Evolutionary conservation across 2,113 vertebrate species (phyloP), one percentile per base, ranked within the genome.

Genomic region (Ptilonorhynchus violaceus): DNA sequence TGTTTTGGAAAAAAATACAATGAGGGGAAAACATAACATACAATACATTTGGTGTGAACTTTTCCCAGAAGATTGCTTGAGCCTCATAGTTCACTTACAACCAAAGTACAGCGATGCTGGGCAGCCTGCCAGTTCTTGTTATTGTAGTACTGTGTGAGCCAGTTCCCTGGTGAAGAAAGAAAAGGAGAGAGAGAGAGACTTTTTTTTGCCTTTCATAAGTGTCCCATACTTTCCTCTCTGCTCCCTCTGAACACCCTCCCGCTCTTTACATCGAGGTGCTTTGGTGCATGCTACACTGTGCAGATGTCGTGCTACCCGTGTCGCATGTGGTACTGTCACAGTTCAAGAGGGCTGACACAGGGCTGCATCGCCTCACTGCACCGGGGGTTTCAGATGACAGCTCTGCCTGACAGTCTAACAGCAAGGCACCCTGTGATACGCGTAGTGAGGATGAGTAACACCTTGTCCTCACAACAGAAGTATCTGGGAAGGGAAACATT

Each of bases 11-110:
- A 58, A 93, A 93, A 94, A 79, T 60, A 74, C 75, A 63, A 73
- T 15, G 53, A 93, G 79, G 63, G 64, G 46, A 82, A 96, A 92
- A 89, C 67, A 77, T 31, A 85, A 67, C 52, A 79, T 72, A 37
- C 37, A 89, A 58, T 70, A 50, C 74, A 86, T 66, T 84, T 69
- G 70, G 95, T 88, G 78, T 86, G 82, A 95, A 80, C 88, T 88
- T 73, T 95, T 97, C 77, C 91, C 87, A 89, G 95, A 88, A 95
- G 95, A 91, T 64, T 93, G 81, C 69, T 55, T 76, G 66, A 90
- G 73, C 59, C 60, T 94, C 91, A 31, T 72, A 56, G 70, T 76
- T 94, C 80, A 35, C 88, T 86, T 95, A 83, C 80, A 89, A 94
- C 18, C 41, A 60, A 77, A 75, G 69, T 83, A 75, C 82, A 91